These are phyloP conservation scores for Drosophila arizonae DNA, from an alignment of 1,140 invertebrate genomes.

Conservation along the genomic window DNA sequence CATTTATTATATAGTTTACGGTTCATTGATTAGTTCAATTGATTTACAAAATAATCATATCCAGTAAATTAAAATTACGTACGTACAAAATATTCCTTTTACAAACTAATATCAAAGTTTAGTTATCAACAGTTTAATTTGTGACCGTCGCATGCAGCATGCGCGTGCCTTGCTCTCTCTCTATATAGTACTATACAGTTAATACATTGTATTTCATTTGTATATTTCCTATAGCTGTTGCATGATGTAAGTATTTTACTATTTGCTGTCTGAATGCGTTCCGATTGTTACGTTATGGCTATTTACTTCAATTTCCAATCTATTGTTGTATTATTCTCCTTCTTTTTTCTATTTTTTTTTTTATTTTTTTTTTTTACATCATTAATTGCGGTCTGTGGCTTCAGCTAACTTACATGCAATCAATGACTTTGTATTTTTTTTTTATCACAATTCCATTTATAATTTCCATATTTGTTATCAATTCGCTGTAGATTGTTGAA, in stretches of 20 bases:
- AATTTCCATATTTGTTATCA: slow-evolving; percentile 52
- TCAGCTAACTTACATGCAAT: slow-evolving; percentile 65
- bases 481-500: slow-evolving; percentile 31
- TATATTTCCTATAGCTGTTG: slow-evolving; percentile 39
- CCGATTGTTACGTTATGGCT: slow-evolving; percentile 46
- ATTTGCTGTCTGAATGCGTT: slow-evolving; percentile 25
- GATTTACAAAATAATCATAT: slow-evolving; percentile 50
- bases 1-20: slow-evolving; percentile 19
- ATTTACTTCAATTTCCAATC: slow-evolving; percentile 30
- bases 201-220: slow-evolving; percentile 38
- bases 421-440: slow-evolving; percentile 75
- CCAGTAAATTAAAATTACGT: slow-evolving; percentile 68
- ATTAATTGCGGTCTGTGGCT: slow-evolving; percentile 42
- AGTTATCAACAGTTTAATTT: slow-evolving; percentile 83
- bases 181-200: slow-evolving; percentile 40
- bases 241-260: slow-evolving; percentile 21
- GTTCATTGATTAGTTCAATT: slow-evolving; percentile 41
- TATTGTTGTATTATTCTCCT: slow-evolving; percentile 9
- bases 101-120: slow-evolving; percentile 95
- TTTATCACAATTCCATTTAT: slow-evolving; percentile 77
- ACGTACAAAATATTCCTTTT: slow-evolving; percentile 73
- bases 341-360: slow-evolving; percentile 18
- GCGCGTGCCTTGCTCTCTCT: slow-evolving; percentile 82
- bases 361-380: slow-evolving; percentile 31
- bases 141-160: slow-evolving; percentile 69